Evolutionary conservation across 2,888 invertebrate genomes (phyloP), one percentile per base, ranked within the genome.

Genomic region (Drosophila tripunctata): DNA sequence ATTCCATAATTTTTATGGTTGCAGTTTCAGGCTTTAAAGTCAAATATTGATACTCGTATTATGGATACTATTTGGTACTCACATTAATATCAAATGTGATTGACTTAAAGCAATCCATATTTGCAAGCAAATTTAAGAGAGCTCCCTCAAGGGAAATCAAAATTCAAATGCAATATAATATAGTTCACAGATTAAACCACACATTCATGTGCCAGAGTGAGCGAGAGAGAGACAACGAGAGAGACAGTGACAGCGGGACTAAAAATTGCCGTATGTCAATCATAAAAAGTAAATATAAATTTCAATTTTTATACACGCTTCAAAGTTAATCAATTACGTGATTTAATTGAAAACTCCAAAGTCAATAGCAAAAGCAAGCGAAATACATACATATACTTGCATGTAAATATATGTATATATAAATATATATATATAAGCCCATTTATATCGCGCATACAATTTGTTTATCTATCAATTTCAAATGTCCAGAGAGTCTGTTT

Each of bases 251-350:
- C 8, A 8, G 12, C 7, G 12, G 2, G 12, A 21, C 12, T 4
- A 33, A 17, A n/a, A 61, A 58, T 45, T 51, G 48, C 38, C 44
- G 45, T 15, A 30, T 43, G 38, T 44, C 67, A 71, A 79, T 77
- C 71, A 80, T 72, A 75, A 70, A 83, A 81, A 63, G 81, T 75
- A 81, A 81, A 81, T 81, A 81, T 30, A 65, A 61, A 69, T 80
- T 81, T 67, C 62, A 66, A 81, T 78, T 74, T 80, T 73, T 64
- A 68, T 69, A 47, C 55, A 47, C 52, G 66, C 66, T 61, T 72
- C 82, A 66, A 54, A 66, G 79, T 80, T 81, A 83, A 81, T 81
- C 81, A 81, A 81, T 83, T 80, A 80, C 75, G 84, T 81, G 84
- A 72, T 83, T 83, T 81, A 81, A 81, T 81, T 81, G 81, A 82